phyloP scores from a whole-genome alignment of 1,140 invertebrate species.

The Drosophila lacteicornis region DNA sequence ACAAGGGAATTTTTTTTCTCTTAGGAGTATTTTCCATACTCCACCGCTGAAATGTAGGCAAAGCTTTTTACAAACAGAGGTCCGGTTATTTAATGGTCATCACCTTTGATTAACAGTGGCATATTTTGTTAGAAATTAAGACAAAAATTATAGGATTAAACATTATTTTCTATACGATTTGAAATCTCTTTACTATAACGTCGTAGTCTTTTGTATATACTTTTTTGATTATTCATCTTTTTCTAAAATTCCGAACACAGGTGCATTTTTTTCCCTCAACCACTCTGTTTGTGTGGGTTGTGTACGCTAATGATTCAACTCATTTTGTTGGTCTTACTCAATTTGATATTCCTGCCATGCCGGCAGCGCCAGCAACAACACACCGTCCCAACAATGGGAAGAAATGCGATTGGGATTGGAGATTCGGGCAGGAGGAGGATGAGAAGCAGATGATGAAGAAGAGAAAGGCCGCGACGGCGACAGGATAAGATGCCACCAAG shows the following conservation, averaged over 20 bases:
- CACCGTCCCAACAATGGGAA: conserved; percentile 28
- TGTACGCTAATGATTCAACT: conserved; percentile 80
- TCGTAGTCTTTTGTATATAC: too few species aligned
- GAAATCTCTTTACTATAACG: too few species aligned
- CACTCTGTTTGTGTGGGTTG: conserved; percentile 29
- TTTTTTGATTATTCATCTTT: too few species aligned
- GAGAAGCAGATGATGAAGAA: conserved; percentile 6
- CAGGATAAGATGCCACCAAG: conserved; percentile 72
- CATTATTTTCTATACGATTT: not conserved
- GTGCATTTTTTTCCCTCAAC: conserved; percentile 9
- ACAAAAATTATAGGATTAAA: too few species aligned
- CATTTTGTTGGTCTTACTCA: conserved; percentile 79
- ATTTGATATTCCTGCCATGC: conserved; percentile 74
- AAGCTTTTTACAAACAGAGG: too few species aligned
- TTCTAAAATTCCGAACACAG: not conserved
- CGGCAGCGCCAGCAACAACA: conserved; percentile 23
- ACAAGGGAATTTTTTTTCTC: too few species aligned
- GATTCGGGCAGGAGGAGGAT: not conserved
- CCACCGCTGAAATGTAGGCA: too few species aligned
- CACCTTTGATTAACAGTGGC: too few species aligned
- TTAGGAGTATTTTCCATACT: too few species aligned
- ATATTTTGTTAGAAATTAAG: not conserved
- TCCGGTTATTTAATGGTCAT: too few species aligned
- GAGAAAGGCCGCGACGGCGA: conserved; percentile 41
- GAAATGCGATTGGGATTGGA: conserved; percentile 18